Conservation (phyloP, 2,113 vertebrate genomes). For the Tragelaphus buxtoni region DNA sequence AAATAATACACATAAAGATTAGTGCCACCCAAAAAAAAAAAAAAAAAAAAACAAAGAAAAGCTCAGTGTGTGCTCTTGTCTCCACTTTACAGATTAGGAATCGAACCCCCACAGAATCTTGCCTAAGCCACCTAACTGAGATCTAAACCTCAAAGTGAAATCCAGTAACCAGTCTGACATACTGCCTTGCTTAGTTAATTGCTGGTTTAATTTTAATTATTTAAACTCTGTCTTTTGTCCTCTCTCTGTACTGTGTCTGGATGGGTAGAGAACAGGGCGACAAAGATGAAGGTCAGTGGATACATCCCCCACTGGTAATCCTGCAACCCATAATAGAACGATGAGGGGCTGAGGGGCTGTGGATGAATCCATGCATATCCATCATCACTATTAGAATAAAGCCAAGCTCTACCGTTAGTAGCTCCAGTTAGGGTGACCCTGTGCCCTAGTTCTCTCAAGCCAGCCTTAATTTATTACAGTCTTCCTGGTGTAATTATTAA, state of each 20-base stretch:
- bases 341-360: accelerated
- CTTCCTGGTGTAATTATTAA: not conserved
- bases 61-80: not conserved
- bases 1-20: not conserved
- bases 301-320: not conserved
- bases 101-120: not conserved
- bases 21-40: not conserved
- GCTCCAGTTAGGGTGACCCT: not conserved
- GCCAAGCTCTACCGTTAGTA: not conserved
- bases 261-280: not conserved
- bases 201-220: not conserved
- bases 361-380: too few species aligned
- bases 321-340: not conserved
- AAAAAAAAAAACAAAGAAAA: not conserved
- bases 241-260: not conserved
- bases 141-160: not conserved
- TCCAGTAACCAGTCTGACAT: not conserved
- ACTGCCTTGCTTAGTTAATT: not conserved
- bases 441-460: not conserved
- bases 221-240: not conserved
- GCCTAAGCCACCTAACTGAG: not conserved
- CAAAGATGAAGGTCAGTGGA: not conserved
- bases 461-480: not conserved
- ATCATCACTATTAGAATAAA: not conserved
- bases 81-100: not conserved